phyloP scores from a whole-genome alignment of 2,113 vertebrate species.

The Vulpes lagopus region DNA sequence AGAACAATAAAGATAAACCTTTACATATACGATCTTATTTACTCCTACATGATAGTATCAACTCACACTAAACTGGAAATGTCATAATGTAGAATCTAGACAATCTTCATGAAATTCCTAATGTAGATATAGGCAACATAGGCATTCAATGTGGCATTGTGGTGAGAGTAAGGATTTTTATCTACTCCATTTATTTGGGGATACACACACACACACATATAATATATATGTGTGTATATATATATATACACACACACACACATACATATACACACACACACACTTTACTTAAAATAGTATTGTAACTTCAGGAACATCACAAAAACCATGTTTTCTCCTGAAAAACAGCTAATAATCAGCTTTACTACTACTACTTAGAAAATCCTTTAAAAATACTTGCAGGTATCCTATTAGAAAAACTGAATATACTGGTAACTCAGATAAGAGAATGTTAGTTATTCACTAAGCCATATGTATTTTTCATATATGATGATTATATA shows the following conservation, averaged over 20 bases:
- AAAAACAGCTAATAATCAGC: not conserved
- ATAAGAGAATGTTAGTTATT: not conserved
- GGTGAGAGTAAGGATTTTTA: not conserved
- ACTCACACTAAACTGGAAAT: not conserved
- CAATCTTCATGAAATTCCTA: not conserved
- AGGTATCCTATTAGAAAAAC: not conserved
- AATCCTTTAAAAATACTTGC: not conserved
- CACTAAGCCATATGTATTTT: not conserved
- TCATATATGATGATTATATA: not conserved
- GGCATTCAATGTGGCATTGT: not conserved
- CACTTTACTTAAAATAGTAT: slow-evolving; percentile 14
- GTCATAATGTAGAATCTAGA: not conserved
- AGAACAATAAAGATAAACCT: not conserved
- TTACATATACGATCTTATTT: not conserved
- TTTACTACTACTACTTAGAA: not conserved
- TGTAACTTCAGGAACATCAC: not conserved
- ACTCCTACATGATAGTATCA: not conserved
- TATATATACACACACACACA: not conserved
- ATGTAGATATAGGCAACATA: not conserved
- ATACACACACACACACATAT: not conserved
- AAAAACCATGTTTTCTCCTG: not conserved
- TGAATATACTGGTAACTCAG: not conserved
- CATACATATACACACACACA: not conserved
- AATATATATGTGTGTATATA: too few relatives aligned
- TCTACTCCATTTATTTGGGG: not conserved